These are phyloP conservation scores for Orthonevra nobilis DNA, from an alignment of 2,888 invertebrate species.

Conservation along the genomic window DNA sequence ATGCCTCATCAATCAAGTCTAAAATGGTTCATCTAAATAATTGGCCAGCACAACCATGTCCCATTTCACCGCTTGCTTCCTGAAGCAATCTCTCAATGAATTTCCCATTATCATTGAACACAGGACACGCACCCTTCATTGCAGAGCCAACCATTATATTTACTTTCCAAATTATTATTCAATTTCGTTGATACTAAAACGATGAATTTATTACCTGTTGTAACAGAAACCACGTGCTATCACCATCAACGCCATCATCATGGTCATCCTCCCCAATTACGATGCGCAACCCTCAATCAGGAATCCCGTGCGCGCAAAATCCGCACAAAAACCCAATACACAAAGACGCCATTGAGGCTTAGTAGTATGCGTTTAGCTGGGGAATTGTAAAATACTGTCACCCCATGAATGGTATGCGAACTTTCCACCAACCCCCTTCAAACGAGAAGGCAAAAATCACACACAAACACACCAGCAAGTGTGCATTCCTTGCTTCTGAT, in stretches of 20 bases:
- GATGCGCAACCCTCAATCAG: conserved; percentile 36
- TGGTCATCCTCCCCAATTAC: conserved; percentile 35
- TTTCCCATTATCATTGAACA: conserved; percentile 2
- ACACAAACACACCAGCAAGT: neutral
- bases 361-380: conserved; percentile 26
- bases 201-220: conserved; percentile 65
- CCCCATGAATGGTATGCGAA: conserved; percentile 32
- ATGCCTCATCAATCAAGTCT: too few relatives aligned
- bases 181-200: conserved; percentile 52
- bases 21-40: too few relatives aligned
- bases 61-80: neutral
- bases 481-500: conserved; percentile 65
- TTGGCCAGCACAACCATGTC: conserved; percentile 6
- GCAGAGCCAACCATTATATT: conserved; percentile 60
- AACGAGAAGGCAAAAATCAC: conserved; percentile 6
- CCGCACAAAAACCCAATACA: conserved; percentile 5
- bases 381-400: conserved; percentile 27
- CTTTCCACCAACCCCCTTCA: conserved; percentile 39
- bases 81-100: conserved; percentile 6
- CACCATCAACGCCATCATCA: conserved; percentile 18
- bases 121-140: conserved; percentile 49
- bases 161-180: conserved; percentile 64
- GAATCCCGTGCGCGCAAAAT: conserved; percentile 42
- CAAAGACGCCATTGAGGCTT: neutral
- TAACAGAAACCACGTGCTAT: conserved; percentile 63